Base-by-base conservation (phyloP, 2,113 vertebrate species). In the Pogona vitticeps region DNA sequence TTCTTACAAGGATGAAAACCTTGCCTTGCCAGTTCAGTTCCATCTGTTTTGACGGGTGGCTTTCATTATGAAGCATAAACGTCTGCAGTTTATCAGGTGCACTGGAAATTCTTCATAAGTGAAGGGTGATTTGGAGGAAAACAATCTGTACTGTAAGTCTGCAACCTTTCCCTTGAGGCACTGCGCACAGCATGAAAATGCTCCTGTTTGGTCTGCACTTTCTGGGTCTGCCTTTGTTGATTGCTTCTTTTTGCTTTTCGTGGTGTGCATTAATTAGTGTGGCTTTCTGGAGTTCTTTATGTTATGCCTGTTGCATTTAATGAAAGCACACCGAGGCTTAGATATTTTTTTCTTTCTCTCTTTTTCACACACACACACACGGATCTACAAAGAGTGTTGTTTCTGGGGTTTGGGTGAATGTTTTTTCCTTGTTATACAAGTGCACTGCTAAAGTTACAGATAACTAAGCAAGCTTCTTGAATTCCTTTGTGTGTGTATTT, bases 31-130 rank as follows among this genome's bases (percentile, higher is more conserved):
- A 42, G 26, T 58, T 67, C 63, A 38, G 65, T 20, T 3, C 68
- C 5, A 1, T 17, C 38, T 68, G 2, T 18, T 86, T 86, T 88
- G 58, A 86, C 33, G 86, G 68, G 56, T 1, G 12, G 3, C 18
- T 89, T 10, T 58, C 80, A 72, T 77, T 89, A n/a, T 78, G 52
- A 86, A 86, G 86, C 70, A 67, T 88, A 80, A 87, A 88, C 86
- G 42, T 67, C 78, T 85, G 58, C 71, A 81, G 42, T 75, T 92
- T 90, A n/a, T 86, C 73, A 90, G 65, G 2, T 28, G 2, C 38
- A 75, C 42, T 75, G 23, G 68, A 90, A 88, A 87, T 1, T 85
- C 18, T 3, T 84, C 58, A 3, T 81, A 84, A 81, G 21, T 20
- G 23, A 85, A 86, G 38, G 73, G 73, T 31, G 10, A 8, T 85